Evolutionary conservation across 2,888 invertebrate species (phyloP), one percentile per base, ranked within the genome.

Genomic region (Acanthacorydalis orientalis): DNA sequence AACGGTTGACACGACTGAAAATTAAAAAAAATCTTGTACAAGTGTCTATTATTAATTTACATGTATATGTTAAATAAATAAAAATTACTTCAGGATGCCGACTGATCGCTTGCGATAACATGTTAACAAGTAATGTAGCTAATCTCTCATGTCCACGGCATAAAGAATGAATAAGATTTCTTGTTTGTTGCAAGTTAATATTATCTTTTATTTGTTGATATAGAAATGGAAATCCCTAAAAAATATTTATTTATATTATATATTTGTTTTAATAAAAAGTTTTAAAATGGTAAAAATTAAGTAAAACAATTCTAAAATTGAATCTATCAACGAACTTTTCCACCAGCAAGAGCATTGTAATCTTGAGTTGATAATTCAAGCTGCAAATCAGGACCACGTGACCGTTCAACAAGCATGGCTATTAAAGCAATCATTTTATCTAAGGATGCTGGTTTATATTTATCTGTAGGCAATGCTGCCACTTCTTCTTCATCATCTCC

Each of bases 391-490:
- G 83, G 70, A 53, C 85, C 86, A 2, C 92, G 70, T 37, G 91
- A 90, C 53, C 88, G 80, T 64, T 95, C 93, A 35, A 91, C 89
- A 12, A 93, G 71, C 2, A 83, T 80, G 1, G 89, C 88, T 32
- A 92, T 85, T 10, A 93, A 68, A 10, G 90, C 86, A 53, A 93
- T 88, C 93, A 95, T 93, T 69, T 93, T 93, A 65, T 93, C 93
- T 11, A 95, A 68, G 1, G 92, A 91, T 1, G 87, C 87, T 0
- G 92, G 91, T 51, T 90, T 78, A 54, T 88, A 79, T 63, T 91
- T 90, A 51, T 82, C 82, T 1, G 76, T 70, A 0, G 78, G 73
- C 43, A 78, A 67, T 1, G 80, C 73, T 8, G 73, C 68, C 9
- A 77, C 72, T 53, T 79, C 80, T 54, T 77, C 77, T 51, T 82